Base-by-base conservation (phyloP, 2,797 vertebrate genomes). In the Naso thynnoides region DNA sequence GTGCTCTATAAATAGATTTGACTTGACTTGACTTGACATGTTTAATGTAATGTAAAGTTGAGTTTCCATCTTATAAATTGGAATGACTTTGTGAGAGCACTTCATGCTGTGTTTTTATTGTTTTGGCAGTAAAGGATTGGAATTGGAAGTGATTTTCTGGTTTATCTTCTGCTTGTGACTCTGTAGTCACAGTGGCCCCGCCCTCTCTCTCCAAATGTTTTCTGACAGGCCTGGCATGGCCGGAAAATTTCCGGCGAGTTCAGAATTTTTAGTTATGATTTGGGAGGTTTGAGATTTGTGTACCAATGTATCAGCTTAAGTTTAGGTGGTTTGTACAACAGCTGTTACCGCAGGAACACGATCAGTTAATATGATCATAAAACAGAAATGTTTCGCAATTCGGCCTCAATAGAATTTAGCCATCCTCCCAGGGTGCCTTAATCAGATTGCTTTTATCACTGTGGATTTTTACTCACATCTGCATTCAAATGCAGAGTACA, bases 231-330 rank as follows among this genome's bases (percentile, higher is more conserved):
- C 18, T 44, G 49, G 36, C 18, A 21, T 11, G 21, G 50, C 19
- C 24, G 58, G 63, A 26, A 63, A 48, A 65, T 6, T 49, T 16
- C 8, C n/a, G n/a, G n/a, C n/a, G n/a, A n/a, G n/a, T n/a, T n/a
- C n/a, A n/a, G n/a, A n/a, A n/a, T n/a, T n/a, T n/a, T n/a, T n/a
- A n/a, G n/a, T n/a, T n/a, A n/a, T n/a, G n/a, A n/a, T n/a, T n/a
- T n/a, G n/a, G n/a, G n/a, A n/a, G n/a, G n/a, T n/a, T n/a, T n/a
- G n/a, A n/a, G n/a, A n/a, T n/a, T n/a, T n/a, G n/a, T n/a, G n/a
- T n/a, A n/a, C n/a, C n/a, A n/a, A n/a, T n/a, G n/a, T n/a, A n/a
- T n/a, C n/a, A n/a, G n/a, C n/a, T n/a, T n/a, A n/a, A n/a, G n/a
- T n/a, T n/a, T n/a, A n/a, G n/a, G n/a, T n/a, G n/a, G n/a, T n/a